Conservation (phyloP, 2,888 invertebrate species). For the Caradrina kadenii region DNA sequence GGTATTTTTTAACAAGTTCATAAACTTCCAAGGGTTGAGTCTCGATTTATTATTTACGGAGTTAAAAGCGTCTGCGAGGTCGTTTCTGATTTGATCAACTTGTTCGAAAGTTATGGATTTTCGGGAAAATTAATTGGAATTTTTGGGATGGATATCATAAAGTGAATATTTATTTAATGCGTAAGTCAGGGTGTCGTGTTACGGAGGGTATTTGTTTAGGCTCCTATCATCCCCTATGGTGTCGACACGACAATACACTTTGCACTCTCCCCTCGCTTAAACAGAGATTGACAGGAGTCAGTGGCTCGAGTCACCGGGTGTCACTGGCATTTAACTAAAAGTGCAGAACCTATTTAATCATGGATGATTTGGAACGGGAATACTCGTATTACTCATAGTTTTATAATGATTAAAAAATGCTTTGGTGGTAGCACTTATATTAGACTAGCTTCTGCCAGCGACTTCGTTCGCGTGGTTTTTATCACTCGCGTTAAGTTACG, state of each 20-base stretch:
- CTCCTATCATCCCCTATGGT: slow-evolving; percentile 60
- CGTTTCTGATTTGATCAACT: slow-evolving; percentile 54
- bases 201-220: slow-evolving; percentile 62
- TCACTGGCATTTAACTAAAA: slow-evolving; percentile 60
- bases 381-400: slow-evolving; percentile 7
- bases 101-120: slow-evolving; percentile 49
- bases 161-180: slow-evolving; percentile 56
- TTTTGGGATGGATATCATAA: slow-evolving; percentile 34
- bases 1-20: slow-evolving; percentile 71
- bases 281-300: slow-evolving; percentile 70
- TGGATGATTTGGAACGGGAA: slow-evolving; percentile 11
- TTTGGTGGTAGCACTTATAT: not conserved
- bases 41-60: slow-evolving; percentile 70
- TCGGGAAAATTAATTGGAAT: slow-evolving; percentile 27
- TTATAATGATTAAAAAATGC: slow-evolving; percentile 32
- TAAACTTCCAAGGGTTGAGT: slow-evolving; percentile 66
- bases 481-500: no score
- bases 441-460: no score
- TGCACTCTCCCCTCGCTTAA: slow-evolving; percentile 65
- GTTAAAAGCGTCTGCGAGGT: slow-evolving; percentile 63
- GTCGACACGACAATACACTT: slow-evolving; percentile 80
- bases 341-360: slow-evolving; percentile 56
- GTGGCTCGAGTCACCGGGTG: slow-evolving; percentile 56
- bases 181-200: slow-evolving; percentile 58
- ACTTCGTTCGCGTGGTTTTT: no score